A percentile compares a stretch with the other conserved stretches of the same genome.
Conservation (phyloP, 2,113 vertebrate species). For the Podarcis cretensis region DNA sequence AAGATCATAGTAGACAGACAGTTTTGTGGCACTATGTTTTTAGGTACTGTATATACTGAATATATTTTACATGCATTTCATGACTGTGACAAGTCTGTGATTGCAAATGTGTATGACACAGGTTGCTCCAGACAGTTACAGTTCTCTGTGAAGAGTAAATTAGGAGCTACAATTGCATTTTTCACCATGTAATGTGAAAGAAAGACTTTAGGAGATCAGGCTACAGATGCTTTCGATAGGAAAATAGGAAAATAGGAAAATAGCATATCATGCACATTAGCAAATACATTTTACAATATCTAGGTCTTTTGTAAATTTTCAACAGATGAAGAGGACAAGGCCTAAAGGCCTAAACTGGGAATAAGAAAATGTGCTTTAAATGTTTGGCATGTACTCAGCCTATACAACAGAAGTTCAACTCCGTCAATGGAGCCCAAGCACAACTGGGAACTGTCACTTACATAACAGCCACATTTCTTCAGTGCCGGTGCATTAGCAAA, state of each 20-base stretch:
- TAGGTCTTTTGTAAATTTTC: background rate
- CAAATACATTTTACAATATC: background rate
- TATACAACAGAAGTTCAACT: constrained; percentile 6
- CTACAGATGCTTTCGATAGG: background rate
- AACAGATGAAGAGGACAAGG: constrained; percentile 33
- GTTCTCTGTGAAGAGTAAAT: background rate
- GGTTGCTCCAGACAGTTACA: background rate
- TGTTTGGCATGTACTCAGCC: background rate
- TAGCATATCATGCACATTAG: background rate
- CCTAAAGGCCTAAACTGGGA: constrained; percentile 46
- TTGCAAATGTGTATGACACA: background rate
- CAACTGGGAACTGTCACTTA: background rate
- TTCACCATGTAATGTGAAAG: background rate
- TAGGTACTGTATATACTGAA: no score
- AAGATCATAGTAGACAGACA: no score
- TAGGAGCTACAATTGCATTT: background rate
- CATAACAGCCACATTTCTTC: background rate
- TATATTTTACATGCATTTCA: background rate
- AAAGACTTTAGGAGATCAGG: background rate
- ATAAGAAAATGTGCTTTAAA: background rate
- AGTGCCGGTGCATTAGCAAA: background rate
- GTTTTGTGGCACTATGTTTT: no score
- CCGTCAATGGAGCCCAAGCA: constrained; percentile 14
- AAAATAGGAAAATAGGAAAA: background rate
- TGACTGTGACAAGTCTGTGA: background rate